These are phyloP conservation scores for Stictocephala bisonia DNA, from an alignment of 2,888 invertebrate species.

Conservation along the genomic window DNA sequence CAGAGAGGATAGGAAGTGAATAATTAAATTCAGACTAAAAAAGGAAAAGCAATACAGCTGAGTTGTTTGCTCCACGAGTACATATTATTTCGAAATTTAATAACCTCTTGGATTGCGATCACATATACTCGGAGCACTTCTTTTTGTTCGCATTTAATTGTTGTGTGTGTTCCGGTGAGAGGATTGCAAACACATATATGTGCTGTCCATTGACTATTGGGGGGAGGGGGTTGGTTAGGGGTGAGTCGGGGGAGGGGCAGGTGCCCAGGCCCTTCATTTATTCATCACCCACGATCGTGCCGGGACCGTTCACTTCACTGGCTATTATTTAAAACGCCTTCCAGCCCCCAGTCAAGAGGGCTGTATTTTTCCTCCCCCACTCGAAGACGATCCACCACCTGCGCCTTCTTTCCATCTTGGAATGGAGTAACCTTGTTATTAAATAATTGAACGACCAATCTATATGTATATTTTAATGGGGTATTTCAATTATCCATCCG, in stretches of 20 bases:
- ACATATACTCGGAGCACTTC: too few species aligned
- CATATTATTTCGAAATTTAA: too few species aligned
- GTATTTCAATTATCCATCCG: too few species aligned
- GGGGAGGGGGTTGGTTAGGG: background rate
- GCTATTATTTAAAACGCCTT: slow-evolving; percentile 36
- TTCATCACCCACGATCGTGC: slow-evolving; percentile 31
- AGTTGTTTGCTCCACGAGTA: too few species aligned
- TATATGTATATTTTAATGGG: slow-evolving; percentile 38
- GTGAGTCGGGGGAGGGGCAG: slow-evolving; percentile 6
- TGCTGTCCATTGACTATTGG: background rate
- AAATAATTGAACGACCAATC: slow-evolving; percentile 27
- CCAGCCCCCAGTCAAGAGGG: slow-evolving; percentile 29
- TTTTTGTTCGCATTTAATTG: too few species aligned
- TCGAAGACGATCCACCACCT: too few species aligned
- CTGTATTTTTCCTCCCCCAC: slow-evolving; percentile 13
- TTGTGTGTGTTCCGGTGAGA: too few species aligned
- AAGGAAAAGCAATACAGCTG: too few species aligned
- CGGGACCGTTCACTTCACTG: too few species aligned
- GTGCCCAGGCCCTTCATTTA: slow-evolving; percentile 22
- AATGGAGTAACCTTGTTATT: slow-evolving; percentile 31
- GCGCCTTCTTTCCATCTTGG: slow-evolving; percentile 36
- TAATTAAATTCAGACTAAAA: too few species aligned
- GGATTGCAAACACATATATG: background rate
- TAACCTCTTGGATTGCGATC: too few species aligned
- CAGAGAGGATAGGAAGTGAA: too few species aligned